Evolutionary conservation across 2,888 invertebrate genomes (phyloP), one percentile per base, ranked within the genome.

Genomic region (Osmoderma eremita): DNA sequence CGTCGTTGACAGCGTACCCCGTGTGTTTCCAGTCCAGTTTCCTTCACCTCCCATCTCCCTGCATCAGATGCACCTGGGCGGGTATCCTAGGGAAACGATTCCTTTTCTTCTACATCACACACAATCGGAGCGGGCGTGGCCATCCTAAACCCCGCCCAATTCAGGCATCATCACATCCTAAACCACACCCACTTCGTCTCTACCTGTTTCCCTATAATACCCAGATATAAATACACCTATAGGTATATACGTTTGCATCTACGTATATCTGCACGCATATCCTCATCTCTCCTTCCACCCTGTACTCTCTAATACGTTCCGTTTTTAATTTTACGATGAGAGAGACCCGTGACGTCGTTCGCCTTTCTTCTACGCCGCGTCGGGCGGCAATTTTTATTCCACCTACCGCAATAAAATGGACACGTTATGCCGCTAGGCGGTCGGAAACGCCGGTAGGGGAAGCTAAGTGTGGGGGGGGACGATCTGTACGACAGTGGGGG

Each of bases 61-160:
- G 83, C 84, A 83, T 83, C 80, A 81, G 77, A 70, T 80, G 80
- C 84, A 84, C 84, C 85, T 85, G 86, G 84, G 84, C 85, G 86
- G 79, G 77, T 68, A 73, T n/a, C n/a, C n/a, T n/a, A n/a, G n/a
- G n/a, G n/a, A n/a, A n/a, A n/a, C 70, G 74, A 71, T 74, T 41
- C 74, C 75, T 76, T 77, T 75, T 70, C 71, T 69, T 72, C 70
- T 42, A 24, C 13, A n/a, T n/a, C n/a, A n/a, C 58, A 20, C 69
- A 67, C 69, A 69, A 61, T 64, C 63, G 58, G 62, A 67, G 48
- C 10, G 49, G 62, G 70, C 67, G 64, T 58, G 22, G 18, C n/a
- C 2, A 18, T 2, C 1, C 18, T 12, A 20, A 8, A n/a, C 17
- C 18, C 18, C 30, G 30, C 20, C 48, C 48, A 3, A 48, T 20